Conservation (phyloP, 2,888 invertebrate genomes). For the Drosophila incognita region DNA sequence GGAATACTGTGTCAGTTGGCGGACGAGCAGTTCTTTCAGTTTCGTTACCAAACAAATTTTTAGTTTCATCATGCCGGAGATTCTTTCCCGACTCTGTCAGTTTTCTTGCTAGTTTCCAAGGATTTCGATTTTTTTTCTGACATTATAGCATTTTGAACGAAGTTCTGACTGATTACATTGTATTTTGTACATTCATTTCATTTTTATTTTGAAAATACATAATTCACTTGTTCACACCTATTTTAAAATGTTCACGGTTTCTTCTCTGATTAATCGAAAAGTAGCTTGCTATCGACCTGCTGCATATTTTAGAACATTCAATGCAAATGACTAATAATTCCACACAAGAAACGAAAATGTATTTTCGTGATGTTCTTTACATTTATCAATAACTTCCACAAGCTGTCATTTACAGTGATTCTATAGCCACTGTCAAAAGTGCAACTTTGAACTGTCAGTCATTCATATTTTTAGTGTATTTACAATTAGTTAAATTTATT, state of each 20-base stretch:
- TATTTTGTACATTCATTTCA: neutral
- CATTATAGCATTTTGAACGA: neutral
- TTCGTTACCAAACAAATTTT: neutral
- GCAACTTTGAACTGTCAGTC: conserved; percentile 1
- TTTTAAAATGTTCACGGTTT: neutral
- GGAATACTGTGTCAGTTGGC: neutral
- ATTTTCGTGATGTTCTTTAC: neutral
- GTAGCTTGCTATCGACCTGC: neutral
- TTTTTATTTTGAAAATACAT: neutral
- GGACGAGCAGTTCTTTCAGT: neutral
- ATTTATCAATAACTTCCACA: neutral
- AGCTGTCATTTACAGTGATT: neutral
- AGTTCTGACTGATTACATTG: neutral
- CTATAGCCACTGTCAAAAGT: neutral
- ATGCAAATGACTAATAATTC: neutral
- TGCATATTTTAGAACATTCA: neutral
- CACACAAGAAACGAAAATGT: neutral
- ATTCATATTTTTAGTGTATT: neutral
- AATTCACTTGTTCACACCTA: neutral
- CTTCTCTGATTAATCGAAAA: neutral
- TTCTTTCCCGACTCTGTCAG: neutral
- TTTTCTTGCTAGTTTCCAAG: neutral
- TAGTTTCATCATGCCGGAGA: neutral
- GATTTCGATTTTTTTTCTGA: neutral
- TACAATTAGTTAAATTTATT: neutral